These are phyloP conservation scores for Xiphophorus birchmanni DNA, from an alignment of 2,797 vertebrate genomes.

Conservation along the genomic window DNA sequence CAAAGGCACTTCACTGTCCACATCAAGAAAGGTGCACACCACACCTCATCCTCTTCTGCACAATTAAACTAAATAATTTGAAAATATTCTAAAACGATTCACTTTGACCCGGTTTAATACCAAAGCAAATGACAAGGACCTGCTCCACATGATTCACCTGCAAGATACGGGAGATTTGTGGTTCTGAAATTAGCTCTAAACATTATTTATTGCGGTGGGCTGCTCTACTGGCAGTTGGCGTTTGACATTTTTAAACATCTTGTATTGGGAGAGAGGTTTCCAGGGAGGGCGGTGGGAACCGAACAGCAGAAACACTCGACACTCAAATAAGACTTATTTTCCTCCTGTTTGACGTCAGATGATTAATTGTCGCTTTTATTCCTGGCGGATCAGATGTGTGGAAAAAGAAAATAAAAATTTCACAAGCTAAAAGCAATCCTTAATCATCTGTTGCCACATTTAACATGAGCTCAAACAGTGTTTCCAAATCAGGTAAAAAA, in stretches of 20 bases:
- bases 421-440: slow-evolving; percentile 62
- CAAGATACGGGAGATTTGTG: slow-evolving; percentile 25
- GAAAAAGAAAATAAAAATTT: slow-evolving; percentile 19
- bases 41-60: slow-evolving; percentile 39
- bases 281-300: not conserved
- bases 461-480: slow-evolving; percentile 68
- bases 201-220: slow-evolving; percentile 70
- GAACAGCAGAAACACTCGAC: slow-evolving; percentile 25
- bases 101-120: slow-evolving; percentile 31
- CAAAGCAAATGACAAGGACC: slow-evolving; percentile 14
- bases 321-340: slow-evolving; percentile 24
- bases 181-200: slow-evolving; percentile 45
- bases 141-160: slow-evolving; percentile 14
- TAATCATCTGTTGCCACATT: slow-evolving; percentile 48
- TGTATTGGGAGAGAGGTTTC: slow-evolving; percentile 24
- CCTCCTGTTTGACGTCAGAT: slow-evolving; percentile 22
- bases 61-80: slow-evolving; percentile 48
- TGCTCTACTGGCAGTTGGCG: slow-evolving; percentile 47
- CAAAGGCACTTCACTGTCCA: slow-evolving; percentile 81
- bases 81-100: slow-evolving; percentile 63
- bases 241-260: slow-evolving; percentile 34
- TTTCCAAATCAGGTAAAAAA: slow-evolving; percentile 56
- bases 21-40: slow-evolving; percentile 61
- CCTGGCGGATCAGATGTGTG: slow-evolving; percentile 30
- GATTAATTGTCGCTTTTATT: slow-evolving; percentile 60